phyloP scores from a whole-genome alignment of 2,113 vertebrate species.

The Desmodus rotundus region DNA sequence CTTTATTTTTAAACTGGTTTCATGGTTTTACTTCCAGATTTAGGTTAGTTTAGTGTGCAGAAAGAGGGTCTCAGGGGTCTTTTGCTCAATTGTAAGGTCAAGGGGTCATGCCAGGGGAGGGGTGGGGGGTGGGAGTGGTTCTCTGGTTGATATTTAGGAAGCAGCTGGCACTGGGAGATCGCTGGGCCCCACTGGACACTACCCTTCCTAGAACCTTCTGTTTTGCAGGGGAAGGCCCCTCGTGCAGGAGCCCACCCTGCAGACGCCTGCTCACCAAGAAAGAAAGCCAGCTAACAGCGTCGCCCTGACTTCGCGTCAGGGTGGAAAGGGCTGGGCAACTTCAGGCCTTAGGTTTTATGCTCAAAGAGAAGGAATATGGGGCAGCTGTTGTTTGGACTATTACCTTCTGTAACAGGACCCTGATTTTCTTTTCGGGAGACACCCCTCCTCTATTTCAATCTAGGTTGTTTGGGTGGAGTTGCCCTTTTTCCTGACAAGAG shows the following conservation, averaged over 20 bases:
- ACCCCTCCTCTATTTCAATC: background rate
- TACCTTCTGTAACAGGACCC: too few relatives aligned
- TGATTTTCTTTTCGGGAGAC: background rate
- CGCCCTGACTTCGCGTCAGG: background rate
- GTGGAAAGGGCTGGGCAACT: background rate
- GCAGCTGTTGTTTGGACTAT: background rate
- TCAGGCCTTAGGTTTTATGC: background rate
- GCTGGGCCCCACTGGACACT: background rate
- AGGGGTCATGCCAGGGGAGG: background rate
- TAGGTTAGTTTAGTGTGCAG: background rate
- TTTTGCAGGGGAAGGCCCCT: background rate
- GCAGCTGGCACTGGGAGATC: background rate
- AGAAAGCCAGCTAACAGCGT: background rate
- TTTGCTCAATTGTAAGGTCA: background rate
- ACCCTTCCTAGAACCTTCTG: background rate
- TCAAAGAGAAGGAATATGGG: background rate
- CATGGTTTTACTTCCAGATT: background rate
- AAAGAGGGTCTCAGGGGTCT: background rate
- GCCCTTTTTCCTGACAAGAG: background rate
- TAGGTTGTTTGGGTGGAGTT: background rate
- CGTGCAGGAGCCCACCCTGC: rapidly evolving
- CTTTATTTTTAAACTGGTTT: background rate
- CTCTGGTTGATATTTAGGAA: background rate
- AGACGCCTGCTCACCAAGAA: background rate
- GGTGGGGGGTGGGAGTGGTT: too few relatives aligned